These are phyloP conservation scores for Varanus komodoensis DNA, from an alignment of 2,113 vertebrate species.

Conservation along the genomic window DNA sequence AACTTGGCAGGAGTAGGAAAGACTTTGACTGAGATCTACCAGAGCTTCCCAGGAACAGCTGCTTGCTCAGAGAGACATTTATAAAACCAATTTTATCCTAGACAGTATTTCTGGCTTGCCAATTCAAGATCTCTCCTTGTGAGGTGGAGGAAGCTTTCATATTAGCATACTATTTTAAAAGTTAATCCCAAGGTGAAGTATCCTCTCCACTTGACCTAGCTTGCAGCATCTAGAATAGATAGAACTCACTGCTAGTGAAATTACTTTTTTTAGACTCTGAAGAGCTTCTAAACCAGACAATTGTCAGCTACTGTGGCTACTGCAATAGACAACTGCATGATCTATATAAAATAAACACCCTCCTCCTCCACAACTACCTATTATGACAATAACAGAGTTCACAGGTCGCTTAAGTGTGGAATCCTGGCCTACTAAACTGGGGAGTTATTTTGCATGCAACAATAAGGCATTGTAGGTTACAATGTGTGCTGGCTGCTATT, in stretches of 20 bases:
- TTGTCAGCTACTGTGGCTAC: not conserved
- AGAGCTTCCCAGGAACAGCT: slow-evolving; percentile 57
- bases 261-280: not conserved
- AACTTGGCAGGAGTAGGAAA: slow-evolving; percentile 26
- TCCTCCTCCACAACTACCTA: not conserved
- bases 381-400: not conserved
- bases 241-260: not conserved
- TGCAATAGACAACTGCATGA: not conserved
- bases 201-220: not conserved
- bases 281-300: not conserved
- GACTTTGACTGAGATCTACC: slow-evolving; percentile 25
- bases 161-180: slow-evolving; percentile 54
- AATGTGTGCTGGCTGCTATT: too few relatives aligned
- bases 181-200: slow-evolving; percentile 49
- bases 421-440: not conserved
- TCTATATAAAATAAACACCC: too few relatives aligned
- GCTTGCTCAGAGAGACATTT: slow-evolving; percentile 6
- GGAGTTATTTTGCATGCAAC: too few relatives aligned
- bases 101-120: slow-evolving; percentile 56
- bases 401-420: not conserved
- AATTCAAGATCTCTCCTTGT: slow-evolving; percentile 47
- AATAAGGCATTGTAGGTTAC: too few relatives aligned
- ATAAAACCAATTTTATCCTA: slow-evolving; percentile 22
- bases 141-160: slow-evolving; percentile 43
- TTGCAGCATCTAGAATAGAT: not conserved